Base-by-base conservation (phyloP, 1,140 invertebrate genomes). In the Parasteatoda tepidariorum region DNA sequence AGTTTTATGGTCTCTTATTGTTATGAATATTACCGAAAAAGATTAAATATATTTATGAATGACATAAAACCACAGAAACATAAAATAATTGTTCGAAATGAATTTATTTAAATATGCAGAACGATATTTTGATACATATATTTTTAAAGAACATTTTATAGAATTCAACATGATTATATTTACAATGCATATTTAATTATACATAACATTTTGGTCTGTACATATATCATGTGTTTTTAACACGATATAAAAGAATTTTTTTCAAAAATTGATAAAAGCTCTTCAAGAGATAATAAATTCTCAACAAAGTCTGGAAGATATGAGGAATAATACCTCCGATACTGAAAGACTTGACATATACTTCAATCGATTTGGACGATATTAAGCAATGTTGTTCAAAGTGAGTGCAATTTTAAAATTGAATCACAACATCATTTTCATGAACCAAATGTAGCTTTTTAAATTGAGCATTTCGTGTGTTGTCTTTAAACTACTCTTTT, bases 311-410 rank as follows among this genome's bases (percentile, higher is more conserved):
- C 76, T 79, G 76, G 76, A 79, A 79, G 76, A 79, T 79, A 4
- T 79, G 62, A 79, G 66, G 62, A 57, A 33, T 61, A 62, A 26
- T 68, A 26, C 62, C 76, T 79, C 76, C 24, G 41, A 67, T 57
- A 54, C n/a, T 79, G 76, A 79, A 79, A 79, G 76, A 79, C 76
- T 24, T 74, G 34, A n/a, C 62, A 64, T 48, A 68, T 79, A 68
- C 66, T 68, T 79, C 64, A 68, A 64, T 62, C 9, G 68, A 68
- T 2, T 38, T 79, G 76, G 76, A 79, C 76, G 76, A 79, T 30
- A 68, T 22, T 34, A 64, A 57, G 38, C 41, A 22, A 68, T 64
- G 26, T 57, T 33, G n/a, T 34, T 61, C 22, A 68, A 68, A 68
- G n/a, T 68, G 0, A 38, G 3, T 41, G n/a, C n/a, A 41, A 22